These are phyloP conservation scores for Catharus minimus DNA, from an alignment of 2,113 vertebrate species.

Conservation along the genomic window DNA sequence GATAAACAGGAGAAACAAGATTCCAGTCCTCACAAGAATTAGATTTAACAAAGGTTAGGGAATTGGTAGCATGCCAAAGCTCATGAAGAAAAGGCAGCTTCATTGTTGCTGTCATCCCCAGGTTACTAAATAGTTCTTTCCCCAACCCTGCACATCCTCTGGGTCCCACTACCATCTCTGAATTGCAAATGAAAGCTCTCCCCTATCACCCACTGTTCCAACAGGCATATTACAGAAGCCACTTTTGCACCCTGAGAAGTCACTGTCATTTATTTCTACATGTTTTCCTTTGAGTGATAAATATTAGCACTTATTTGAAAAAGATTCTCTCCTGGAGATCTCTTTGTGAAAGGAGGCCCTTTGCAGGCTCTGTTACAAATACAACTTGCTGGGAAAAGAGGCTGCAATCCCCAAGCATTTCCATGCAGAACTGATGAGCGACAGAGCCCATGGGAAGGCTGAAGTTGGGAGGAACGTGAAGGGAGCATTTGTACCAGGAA, in stretches of 20 bases:
- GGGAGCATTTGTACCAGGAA: background rate
- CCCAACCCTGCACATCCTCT: background rate
- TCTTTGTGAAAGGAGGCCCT: background rate
- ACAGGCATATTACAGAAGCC: background rate
- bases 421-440: background rate
- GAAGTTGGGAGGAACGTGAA: fast-evolving
- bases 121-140: background rate
- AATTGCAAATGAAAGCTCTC: background rate
- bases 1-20: background rate
- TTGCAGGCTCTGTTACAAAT: background rate
- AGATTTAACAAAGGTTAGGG: background rate
- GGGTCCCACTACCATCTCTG: fast-evolving
- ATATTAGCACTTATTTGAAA: background rate
- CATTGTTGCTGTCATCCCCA: background rate
- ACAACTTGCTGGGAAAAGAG: background rate
- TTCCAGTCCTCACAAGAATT: background rate
- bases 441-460: background rate
- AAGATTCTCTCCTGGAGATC: background rate
- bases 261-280: background rate
- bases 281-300: background rate
- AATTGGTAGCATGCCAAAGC: background rate
- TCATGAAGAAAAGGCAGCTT: background rate
- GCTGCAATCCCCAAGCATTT: background rate
- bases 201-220: background rate
- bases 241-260: background rate